These are phyloP conservation scores for Halocynthia roretzi DNA, from an alignment of 23 tunicate species.

Conservation along the genomic window DNA sequence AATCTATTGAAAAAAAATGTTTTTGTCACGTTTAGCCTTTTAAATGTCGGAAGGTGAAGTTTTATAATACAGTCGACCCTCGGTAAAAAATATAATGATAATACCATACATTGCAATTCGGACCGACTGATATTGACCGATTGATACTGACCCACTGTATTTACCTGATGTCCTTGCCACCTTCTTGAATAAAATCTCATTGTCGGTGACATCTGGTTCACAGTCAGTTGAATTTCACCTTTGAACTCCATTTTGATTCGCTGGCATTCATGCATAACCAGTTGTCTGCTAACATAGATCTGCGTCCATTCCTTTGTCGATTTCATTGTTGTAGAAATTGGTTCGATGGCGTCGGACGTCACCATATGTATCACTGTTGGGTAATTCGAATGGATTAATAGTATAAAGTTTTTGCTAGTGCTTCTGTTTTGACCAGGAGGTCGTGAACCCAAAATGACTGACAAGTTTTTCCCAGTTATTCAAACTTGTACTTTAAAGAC, in stretches of 20 bases:
- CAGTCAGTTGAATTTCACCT: constrained; percentile 42
- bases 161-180: constrained; percentile 89
- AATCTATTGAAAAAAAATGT: constrained; percentile 7
- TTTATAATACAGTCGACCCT: too few relatives aligned
- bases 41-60: too few relatives aligned
- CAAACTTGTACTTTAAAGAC: neutral
- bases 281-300: constrained; percentile 12
- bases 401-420: neutral
- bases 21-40: too few relatives aligned
- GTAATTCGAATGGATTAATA: neutral
- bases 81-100: too few relatives aligned
- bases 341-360: constrained; percentile 35
- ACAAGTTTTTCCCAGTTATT: neutral
- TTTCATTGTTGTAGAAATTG: constrained; percentile 43
- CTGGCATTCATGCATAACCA: constrained; percentile 45
- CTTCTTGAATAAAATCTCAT: constrained; percentile 67
- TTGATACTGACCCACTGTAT: neutral
- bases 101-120: too few relatives aligned
- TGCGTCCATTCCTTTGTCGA: constrained; percentile 33
- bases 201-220: constrained; percentile 64
- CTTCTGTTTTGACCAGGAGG: neutral
- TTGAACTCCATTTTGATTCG: constrained; percentile 30
- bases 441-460: too few relatives aligned
- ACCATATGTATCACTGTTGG: constrained; percentile 77
- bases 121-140: too few relatives aligned